Conservation (phyloP, 2,113 vertebrate species). For the Ranitomeya variabilis region DNA sequence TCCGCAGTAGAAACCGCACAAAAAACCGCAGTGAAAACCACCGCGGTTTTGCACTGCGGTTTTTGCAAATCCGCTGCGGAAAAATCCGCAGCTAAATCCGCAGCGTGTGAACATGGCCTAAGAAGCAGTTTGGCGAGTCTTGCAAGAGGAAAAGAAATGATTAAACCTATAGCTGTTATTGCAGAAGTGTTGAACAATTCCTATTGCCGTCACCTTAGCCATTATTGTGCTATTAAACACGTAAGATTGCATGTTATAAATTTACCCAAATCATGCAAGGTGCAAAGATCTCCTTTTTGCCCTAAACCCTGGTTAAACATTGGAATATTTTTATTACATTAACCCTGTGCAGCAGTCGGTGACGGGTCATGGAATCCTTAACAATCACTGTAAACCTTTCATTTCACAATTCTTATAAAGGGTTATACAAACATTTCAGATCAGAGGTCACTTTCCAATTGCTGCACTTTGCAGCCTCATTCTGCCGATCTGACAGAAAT, state of each 20-base stretch:
- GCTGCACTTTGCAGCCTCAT: conserved; percentile 71
- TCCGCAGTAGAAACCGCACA: no score
- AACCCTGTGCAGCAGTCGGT: conserved; percentile 62
- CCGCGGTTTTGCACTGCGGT: no score
- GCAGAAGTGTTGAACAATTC: background rate
- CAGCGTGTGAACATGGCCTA: no score
- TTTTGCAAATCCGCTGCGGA: no score
- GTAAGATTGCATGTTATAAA: conserved; percentile 41
- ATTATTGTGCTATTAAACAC: conserved; percentile 14
- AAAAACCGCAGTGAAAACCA: no score
- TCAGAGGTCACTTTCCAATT: conserved; percentile 74
- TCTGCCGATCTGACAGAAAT: conserved; percentile 78
- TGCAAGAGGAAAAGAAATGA: background rate
- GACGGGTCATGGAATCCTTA: conserved; percentile 53
- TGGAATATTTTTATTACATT: conserved; percentile 62
- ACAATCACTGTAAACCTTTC: conserved; percentile 60
- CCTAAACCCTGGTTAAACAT: conserved; percentile 64
- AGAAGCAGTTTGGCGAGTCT: background rate
- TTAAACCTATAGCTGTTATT: background rate
- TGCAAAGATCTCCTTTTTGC: conserved; percentile 29
- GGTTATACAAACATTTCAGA: conserved; percentile 68
- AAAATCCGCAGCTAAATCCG: no score
- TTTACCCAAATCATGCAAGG: conserved; percentile 22
- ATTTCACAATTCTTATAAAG: conserved; percentile 71
- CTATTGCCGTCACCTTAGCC: background rate